A percentile compares a stretch with the other conserved stretches of the same genome.
phyloP scores from a whole-genome alignment of 1,140 invertebrate genomes.

The Tachypleus tridentatus region DNA sequence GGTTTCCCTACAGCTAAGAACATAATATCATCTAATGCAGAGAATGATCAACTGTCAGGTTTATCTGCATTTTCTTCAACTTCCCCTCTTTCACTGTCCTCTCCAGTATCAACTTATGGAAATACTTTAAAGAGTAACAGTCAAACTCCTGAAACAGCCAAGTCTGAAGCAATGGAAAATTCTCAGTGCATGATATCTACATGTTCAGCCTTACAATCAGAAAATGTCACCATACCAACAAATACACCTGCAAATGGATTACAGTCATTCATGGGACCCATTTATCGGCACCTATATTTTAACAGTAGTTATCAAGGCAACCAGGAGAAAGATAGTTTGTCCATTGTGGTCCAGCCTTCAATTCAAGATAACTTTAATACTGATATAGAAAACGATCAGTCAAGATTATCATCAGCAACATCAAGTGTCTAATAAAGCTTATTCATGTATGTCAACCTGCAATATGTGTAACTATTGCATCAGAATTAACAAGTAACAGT shows the following conservation, averaged over 20 bases:
- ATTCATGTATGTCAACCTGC: too few species aligned
- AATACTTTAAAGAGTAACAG: background rate
- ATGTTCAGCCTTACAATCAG: constrained; percentile 4
- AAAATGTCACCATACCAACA: constrained; percentile 5
- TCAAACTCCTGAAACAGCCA: constrained; percentile 10
- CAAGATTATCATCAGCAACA: too few species aligned
- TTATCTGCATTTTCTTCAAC: background rate
- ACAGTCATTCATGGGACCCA: constrained; percentile 14
- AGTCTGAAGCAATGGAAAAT: background rate
- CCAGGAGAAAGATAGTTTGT: too few species aligned
- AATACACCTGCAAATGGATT: constrained; percentile 8
- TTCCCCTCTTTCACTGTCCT: too few species aligned
- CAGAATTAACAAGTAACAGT: too few species aligned
- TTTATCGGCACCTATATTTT: constrained; percentile 18
- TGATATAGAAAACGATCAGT: too few species aligned
- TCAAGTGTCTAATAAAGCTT: too few species aligned
- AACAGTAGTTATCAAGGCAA: too few species aligned
- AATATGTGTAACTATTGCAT: too few species aligned
- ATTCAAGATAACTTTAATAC: too few species aligned
- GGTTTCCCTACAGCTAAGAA: constrained; percentile 2
- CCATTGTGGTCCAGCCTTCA: too few species aligned
- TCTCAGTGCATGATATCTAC: constrained; percentile 10
- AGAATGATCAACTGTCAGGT: background rate
- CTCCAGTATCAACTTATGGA: too few species aligned
- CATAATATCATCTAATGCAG: constrained; percentile 4